Evolutionary conservation across 2,113 vertebrate species (phyloP), one percentile per base, ranked within the genome.

Genomic region (Murina feae): DNA sequence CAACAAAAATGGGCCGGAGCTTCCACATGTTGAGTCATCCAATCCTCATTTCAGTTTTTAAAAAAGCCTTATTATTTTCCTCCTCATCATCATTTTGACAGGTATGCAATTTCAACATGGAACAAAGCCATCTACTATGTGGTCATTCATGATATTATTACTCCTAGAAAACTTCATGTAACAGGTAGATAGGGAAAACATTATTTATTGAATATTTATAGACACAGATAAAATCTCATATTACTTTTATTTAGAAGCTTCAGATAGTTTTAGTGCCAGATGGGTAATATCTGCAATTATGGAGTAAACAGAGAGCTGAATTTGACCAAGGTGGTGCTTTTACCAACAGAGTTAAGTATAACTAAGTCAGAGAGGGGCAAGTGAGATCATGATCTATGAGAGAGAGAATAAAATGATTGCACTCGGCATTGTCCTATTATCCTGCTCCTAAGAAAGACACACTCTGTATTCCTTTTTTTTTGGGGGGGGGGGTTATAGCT

Each of bases 181-280:
- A 65, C 60, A 72, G 28, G 23, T 6, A 89, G 35, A 58, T 35
- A 14, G 23, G 30, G 58, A 93, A n/a, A 9, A 47, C 23, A 89
- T 69, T 53, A 74, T 42, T 93, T 91, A 51, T 47, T 81, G 25
- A 75, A 91, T 58, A 42, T n/a, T 53, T 47, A 53, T 0, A 75
- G 30, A 86, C 49, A 75, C 18, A 74, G 32, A 30, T 53, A 84
- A 90, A 86, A 65, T 69, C 44, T n/a, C 47, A 23, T 80, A 68
- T 25, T 37, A 78, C 18, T 86, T 86, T 72, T 60, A 91, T 17
- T 96, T 89, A 78, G 44, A 83, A 89, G 21, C 14, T 80, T 89
- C 21, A 18, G 55, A 63, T 82, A 63, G 6, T 1, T 69, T 55
- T 74, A 55, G 44, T 49, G 32, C 25, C 66, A 79, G 28, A 21